phyloP scores from a whole-genome alignment of 2,113 vertebrate species.

The Nematolebias whitei region DNA sequence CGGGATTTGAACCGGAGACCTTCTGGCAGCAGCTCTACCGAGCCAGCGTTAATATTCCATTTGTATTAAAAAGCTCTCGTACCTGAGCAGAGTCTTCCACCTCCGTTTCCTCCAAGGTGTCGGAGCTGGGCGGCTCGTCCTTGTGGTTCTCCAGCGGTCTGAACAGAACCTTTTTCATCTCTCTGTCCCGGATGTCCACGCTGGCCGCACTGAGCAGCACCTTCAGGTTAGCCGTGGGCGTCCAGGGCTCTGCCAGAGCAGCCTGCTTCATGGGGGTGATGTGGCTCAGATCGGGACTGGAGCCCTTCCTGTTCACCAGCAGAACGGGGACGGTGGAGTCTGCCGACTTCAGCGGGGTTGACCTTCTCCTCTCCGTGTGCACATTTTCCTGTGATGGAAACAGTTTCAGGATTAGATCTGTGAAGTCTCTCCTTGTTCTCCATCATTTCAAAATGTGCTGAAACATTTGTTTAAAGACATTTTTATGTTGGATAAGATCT shows the following conservation, averaged over 20 bases:
- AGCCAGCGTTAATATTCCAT: too few species aligned
- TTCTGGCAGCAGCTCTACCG: too few species aligned
- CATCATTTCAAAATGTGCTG: too few species aligned
- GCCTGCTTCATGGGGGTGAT: conserved; percentile 86
- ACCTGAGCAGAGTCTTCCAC: conserved; percentile 81
- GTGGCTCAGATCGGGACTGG: conserved; percentile 81
- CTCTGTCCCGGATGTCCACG: conserved; percentile 91
- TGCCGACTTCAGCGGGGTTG: conserved; percentile 82
- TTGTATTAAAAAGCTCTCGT: not conserved
- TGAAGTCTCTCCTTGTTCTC: too few species aligned
- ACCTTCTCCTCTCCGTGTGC: conserved; percentile 81
- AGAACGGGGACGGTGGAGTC: conserved; percentile 73
- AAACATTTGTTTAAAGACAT: too few species aligned
- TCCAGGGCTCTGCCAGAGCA: conserved; percentile 89
- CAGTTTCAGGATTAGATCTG: not conserved
- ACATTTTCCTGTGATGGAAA: conserved; percentile 86
- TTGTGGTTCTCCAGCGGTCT: conserved; percentile 84
- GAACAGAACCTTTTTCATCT: conserved; percentile 92
- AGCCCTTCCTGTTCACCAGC: conserved; percentile 77
- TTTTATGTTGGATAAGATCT: too few species aligned
- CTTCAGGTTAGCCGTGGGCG: conserved; percentile 94
- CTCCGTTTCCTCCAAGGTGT: conserved; percentile 39
- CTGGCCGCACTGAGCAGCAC: conserved; percentile 95
- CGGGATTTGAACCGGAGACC: too few species aligned
- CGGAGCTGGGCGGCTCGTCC: conserved; percentile 26